These are phyloP conservation scores for Ommatoiulus sabulosus DNA, from an alignment of 2,888 invertebrate genomes.

Conservation along the genomic window DNA sequence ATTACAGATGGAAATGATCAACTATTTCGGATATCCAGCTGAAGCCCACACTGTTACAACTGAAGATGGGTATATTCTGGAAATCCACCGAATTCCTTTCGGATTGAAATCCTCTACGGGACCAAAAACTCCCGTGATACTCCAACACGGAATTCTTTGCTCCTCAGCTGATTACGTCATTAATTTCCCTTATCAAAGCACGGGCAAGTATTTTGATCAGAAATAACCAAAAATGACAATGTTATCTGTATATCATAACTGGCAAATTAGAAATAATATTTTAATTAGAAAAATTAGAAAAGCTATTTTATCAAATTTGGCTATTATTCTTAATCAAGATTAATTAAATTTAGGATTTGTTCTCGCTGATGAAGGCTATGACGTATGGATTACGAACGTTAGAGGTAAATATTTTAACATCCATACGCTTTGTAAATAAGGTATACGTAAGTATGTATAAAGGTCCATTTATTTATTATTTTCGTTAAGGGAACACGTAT, in stretches of 20 bases:
- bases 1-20: conserved; percentile 65
- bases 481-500: conserved; percentile 65
- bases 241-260: too few species aligned
- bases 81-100: conserved; percentile 72
- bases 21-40: conserved; percentile 69
- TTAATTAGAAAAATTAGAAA: too few species aligned
- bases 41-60: conserved; percentile 69
- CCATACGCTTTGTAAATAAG: not conserved
- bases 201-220: conserved; percentile 71
- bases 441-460: not conserved
- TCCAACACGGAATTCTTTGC: conserved; percentile 85
- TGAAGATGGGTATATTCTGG: conserved; percentile 70
- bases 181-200: conserved; percentile 75
- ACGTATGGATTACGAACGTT: conserved; percentile 68
- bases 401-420: conserved; percentile 62
- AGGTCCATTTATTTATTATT: not conserved
- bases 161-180: conserved; percentile 85
- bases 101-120: conserved; percentile 59
- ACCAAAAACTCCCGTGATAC: conserved; percentile 68
- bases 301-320: too few species aligned
- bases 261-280: too few species aligned
- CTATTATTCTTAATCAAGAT: not conserved
- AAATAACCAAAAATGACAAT: too few species aligned
- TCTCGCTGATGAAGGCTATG: conserved; percentile 67
- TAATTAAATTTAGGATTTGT: conserved; percentile 63